Base-by-base conservation (phyloP, 1,140 invertebrate species). In the Heliconius eleuchia region DNA sequence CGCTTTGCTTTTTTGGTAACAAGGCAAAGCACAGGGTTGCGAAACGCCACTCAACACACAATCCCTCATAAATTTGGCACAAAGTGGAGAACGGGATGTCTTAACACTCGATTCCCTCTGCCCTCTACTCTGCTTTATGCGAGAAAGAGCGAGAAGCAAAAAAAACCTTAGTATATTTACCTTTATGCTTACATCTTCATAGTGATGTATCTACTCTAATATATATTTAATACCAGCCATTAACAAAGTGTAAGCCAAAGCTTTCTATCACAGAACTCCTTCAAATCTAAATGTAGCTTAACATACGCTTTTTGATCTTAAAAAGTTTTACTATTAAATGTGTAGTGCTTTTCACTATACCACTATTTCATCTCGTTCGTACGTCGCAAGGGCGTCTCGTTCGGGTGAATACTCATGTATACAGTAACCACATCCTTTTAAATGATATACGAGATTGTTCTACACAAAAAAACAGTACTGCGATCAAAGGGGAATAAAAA, bases 301-400 rank as follows among this genome's bases (percentile, higher is more conserved):
- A 66, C 55, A 57, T 57, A 57, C 23, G 23, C 23, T 66, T 66
- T 66, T 66, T 66, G 60, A 66, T 66, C 27, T 66, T 30, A 27
- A 66, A 66, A 66, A 66, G 60, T 66, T 66, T 66, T 16, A 66
- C 27, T 66, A 66, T 66, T 66, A 66, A 66, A 66, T 30, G 60
- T 30, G 27, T 66, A 66, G 60, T 66, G 60, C 23, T 30, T 66
- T 66, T 30, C 60, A 66, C 60, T 27, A 66, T 66, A 27, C n/a
- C 55, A 23, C 23, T 66, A 66, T 66, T 66, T 30, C 27, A 66
- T 66, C 19, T 57, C 60, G 11, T 66, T 30, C 5, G 9, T 66
- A 66, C 27, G 9, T 23, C 8, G 23, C 60, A 66, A 66, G 60
- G 60, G 60, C 60, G 60, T 66, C 60, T 66, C 60, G 60, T 66